Evolutionary conservation across 1,140 invertebrate species (phyloP), one percentile per base, ranked within the genome.

Genomic region (Lycorma delicatula): DNA sequence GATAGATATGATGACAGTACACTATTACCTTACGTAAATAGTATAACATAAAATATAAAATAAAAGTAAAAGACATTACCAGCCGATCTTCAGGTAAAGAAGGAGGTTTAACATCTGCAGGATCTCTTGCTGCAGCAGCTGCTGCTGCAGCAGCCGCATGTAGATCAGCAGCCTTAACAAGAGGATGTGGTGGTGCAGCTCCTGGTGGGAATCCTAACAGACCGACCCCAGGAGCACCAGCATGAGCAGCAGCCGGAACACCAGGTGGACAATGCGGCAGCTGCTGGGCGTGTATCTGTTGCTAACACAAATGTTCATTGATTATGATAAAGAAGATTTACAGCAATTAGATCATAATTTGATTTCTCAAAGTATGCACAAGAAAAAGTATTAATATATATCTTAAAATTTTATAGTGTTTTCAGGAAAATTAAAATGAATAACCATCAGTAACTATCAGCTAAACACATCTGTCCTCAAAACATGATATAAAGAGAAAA

Each of bases 221-320:
- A 6, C 60, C 60, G 34, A 48, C 58, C 48, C 59, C 58, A 16
- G 53, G 47, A 7, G 28, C 62, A 23, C 51, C 53, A 6, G 64
- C 60, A 48, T 61, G 62, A 12, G 62, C 53, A 13, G 55, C 64
- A 48, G 63, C 53, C 5, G 73, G 74, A 28, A 75, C 62, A 12
- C 70, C 70, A 20, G 76, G 62, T 74, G 64, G 62, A 6, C 74
- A 72, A 61, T 78, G 76, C 1, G 76, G 76, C 46, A 80, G 62
- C 63, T 79, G 74, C 71, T 78, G 68, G 4, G 79, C 78, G 64
- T 81, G 79, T 71, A 81, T 79, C 72, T 81, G 81, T 74, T 79
- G 79, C 79, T 78, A 70, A 56, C 64, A 70, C 54, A 64, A 44
- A 38, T 18, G n/a, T n/a, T n/a, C n/a, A n/a, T n/a, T n/a, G n/a